Base-by-base conservation (phyloP, 2,797 vertebrate species). In the Ctenopoma multispine region DNA sequence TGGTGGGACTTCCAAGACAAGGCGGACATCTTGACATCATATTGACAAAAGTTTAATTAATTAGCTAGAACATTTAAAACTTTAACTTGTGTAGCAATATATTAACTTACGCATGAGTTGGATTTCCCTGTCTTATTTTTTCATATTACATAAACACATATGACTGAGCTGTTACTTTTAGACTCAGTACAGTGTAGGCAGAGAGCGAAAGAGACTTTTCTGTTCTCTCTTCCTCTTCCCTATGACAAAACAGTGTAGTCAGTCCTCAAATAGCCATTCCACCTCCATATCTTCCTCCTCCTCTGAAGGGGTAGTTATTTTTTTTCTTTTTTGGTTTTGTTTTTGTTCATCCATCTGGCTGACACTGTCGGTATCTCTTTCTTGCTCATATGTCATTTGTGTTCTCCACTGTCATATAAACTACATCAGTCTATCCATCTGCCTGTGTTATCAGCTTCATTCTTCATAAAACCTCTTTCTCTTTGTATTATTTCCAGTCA, bases 131-230 rank as follows among this genome's bases (percentile, higher is more conserved):
- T 69, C 18, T 43, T 56, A n/a, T 55, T 70, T 64, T 34, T 6
- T 18, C 31, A 11, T 60, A 48, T 84, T 87, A 87, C 10, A 72
- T 84, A 87, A 85, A 58, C 53, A 47, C 54, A 34, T 62, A 46
- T 82, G 72, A 83, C 27, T 38, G 47, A 63, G 68, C 14, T 24
- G 64, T 66, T 82, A 63, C 76, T 80, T 80, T 83, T 81, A 83
- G 73, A 63, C 48, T 81, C 53, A 41, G 55, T 44, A 61, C 70
- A 64, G 62, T 83, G 87, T 87, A 72, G 83, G 87, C 80, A 76
- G 80, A 8, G 27, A 77, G 67, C 48, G 77, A 69, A 62, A 38
- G 0, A 68, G 48, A 48, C 63, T 4, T 43, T 53, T 70, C 54
- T 77, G 64, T 54, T 68, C 57, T 62, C 62, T 66, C 21, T 65